Evolutionary conservation across 2,797 vertebrate species (phyloP), one percentile per base, ranked within the genome.

Genomic region (Percopsis omiscomaycus): DNA sequence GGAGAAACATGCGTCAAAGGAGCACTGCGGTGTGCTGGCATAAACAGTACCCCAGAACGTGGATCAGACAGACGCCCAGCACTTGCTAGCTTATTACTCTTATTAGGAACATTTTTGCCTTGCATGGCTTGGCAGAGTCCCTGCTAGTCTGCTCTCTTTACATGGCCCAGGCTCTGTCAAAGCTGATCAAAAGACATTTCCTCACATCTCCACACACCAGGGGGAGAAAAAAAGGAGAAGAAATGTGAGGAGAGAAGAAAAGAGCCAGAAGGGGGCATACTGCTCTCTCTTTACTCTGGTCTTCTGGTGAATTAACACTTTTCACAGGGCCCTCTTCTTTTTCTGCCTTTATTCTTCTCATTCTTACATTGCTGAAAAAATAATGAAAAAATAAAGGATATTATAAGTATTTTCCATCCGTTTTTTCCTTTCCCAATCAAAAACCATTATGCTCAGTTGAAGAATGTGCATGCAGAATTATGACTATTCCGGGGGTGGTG

Each of bases 211-310:
- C 83, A 91, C 89, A 91, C 80, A 84, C 80, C 78, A 60, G 64
- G 68, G 51, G 47, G 87, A 82, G 79, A 83, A 82, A 85, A 85
- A 89, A 88, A 87, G 78, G 69, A 88, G 84, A 88, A 89, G 84
- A 89, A 90, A 89, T 88, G 88, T 88, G 77, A 68, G 37, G 85
- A 86, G 84, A 92, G 87, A 90, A 92, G 88, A 92, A 91, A 90
- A 90, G 92, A 91, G 91, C 95, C 96, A 97, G 96, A 96, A 98
- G 96, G 95, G 95, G 96, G 95, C 95, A 96, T 94, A 92, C 90
- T 92, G 91, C 88, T 91, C 90, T 92, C 89, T 92, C 90, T 93
- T 89, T 90, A 84, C 86, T 85, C 82, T 75, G 77, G 82, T 89
- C 83, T 89, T 88, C 88, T 88, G 78, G 85, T 90, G 89, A 90